Percentiles rank a stretch among this genome's conserved stretches.
Conservation (phyloP, 23 tunicate species). For the Halocynthia aurantium region DNA sequence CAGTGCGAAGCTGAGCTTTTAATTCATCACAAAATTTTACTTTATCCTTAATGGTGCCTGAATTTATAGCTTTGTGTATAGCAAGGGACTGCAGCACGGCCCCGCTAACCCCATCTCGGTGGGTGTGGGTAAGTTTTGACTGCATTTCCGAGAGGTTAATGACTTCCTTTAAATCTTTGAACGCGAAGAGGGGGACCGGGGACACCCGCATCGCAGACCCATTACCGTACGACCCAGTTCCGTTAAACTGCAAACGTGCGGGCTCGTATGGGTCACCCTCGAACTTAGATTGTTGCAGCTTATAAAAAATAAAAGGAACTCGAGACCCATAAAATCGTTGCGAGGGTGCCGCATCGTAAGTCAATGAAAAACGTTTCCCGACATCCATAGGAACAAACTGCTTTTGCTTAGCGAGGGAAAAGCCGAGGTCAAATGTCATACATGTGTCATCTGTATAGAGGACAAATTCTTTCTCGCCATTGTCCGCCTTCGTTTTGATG, state of each 20-base stretch:
- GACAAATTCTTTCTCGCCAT: conserved; percentile 14
- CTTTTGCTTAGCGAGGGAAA: conserved; percentile 30
- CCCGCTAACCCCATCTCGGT: conserved; percentile 56
- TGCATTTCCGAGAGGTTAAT: conserved; percentile 14
- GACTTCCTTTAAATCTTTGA: conserved; percentile 13
- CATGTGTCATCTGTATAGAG: conserved; percentile 69
- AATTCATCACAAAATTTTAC: conserved; percentile 25
- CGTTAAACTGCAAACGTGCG: conserved; percentile 56
- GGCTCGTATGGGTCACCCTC: conserved; percentile 31
- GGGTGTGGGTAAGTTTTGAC: conserved; percentile 40
- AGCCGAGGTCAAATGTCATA: conserved; percentile 57
- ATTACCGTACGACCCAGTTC: conserved; percentile 74
- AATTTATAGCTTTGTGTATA: conserved; percentile 31
- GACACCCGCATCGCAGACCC: conserved; percentile 82
- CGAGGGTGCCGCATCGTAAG: conserved; percentile 16
- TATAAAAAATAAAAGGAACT: conserved; percentile 34
- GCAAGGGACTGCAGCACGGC: conserved; percentile 59
- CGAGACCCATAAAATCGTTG: conserved; percentile 40
- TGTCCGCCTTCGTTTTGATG: background rate
- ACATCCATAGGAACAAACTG: conserved; percentile 30
- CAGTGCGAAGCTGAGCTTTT: conserved; percentile 10
- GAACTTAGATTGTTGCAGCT: conserved; percentile 1
- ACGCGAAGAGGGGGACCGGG: conserved; percentile 51
- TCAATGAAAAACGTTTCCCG: conserved; percentile 44
- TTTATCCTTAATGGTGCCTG: conserved; percentile 1